Percentiles rank a stretch among this genome's conserved stretches.
Conservation (phyloP, 2,797 vertebrate genomes). For the Hemibagrus guttatus region DNA sequence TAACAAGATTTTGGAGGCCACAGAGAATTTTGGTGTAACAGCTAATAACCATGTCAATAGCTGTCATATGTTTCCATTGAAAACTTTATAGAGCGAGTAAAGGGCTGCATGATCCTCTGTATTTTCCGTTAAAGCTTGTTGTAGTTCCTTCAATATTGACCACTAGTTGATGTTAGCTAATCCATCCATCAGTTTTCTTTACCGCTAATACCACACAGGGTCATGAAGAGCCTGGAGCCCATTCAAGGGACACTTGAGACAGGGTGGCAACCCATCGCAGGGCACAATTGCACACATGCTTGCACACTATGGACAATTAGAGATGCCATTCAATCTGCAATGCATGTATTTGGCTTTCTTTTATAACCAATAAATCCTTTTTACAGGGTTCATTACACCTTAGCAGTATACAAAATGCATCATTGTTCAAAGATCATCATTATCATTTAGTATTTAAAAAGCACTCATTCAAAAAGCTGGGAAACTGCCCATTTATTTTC, state of each 20-base stretch:
- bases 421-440: background rate
- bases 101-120: background rate
- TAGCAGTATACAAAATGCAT: no score
- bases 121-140: background rate
- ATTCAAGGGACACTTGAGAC: no score
- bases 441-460: background rate
- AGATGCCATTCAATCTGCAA: no score
- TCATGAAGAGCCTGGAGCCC: no score
- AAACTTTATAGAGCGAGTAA: background rate
- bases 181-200: no score
- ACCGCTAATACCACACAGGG: no score
- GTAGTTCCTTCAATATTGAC: background rate
- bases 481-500: background rate
- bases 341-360: background rate
- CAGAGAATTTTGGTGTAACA: background rate
- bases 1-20: background rate
- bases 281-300: no score
- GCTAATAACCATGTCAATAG: background rate
- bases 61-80: background rate
- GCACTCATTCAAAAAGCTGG: background rate
- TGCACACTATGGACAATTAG: no score
- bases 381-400: background rate
- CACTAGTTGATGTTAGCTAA: background rate
- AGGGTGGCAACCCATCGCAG: no score
- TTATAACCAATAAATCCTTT: background rate